Evolutionary conservation across 2,888 invertebrate genomes (phyloP).

Genomic region (Galerucella nymphaeae): DNA sequence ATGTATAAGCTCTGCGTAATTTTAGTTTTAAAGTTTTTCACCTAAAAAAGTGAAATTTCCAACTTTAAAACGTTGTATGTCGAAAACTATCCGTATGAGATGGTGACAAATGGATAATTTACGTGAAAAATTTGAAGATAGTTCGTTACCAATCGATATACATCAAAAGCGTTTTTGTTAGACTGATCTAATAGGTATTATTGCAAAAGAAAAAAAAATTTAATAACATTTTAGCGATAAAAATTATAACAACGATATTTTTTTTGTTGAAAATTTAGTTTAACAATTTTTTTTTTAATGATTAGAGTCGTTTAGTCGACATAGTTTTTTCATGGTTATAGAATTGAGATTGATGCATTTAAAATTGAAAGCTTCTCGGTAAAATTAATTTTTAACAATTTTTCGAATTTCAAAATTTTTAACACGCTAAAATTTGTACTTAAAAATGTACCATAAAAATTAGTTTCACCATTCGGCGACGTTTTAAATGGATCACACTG

Average conservation of each 20-base stretch:
- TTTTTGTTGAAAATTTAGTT: background rate
- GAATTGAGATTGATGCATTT: background rate
- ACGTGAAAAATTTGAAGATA: background rate
- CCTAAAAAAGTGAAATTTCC: no score
- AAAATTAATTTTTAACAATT: background rate
- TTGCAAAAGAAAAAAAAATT: slow-evolving; percentile 4
- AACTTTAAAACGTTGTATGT: no score
- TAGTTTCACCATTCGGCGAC: background rate
- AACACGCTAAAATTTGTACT: background rate
- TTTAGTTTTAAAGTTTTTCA: background rate
- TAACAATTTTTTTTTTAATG: background rate
- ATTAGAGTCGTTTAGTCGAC: background rate
- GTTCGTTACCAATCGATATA: slow-evolving; percentile 14
- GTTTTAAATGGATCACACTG: background rate
- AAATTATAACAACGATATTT: slow-evolving; percentile 8
- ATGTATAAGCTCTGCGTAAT: background rate
- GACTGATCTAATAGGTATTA: slow-evolving; percentile 27
- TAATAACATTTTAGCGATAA: background rate
- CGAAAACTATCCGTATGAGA: no score
- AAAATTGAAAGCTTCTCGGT: background rate
- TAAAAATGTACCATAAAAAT: background rate
- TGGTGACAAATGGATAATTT: no score
- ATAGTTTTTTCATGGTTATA: background rate
- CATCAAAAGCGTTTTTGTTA: slow-evolving; percentile 11
- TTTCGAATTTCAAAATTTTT: background rate